Base-by-base conservation (phyloP, 2,113 vertebrate genomes). In the Passer domesticus region DNA sequence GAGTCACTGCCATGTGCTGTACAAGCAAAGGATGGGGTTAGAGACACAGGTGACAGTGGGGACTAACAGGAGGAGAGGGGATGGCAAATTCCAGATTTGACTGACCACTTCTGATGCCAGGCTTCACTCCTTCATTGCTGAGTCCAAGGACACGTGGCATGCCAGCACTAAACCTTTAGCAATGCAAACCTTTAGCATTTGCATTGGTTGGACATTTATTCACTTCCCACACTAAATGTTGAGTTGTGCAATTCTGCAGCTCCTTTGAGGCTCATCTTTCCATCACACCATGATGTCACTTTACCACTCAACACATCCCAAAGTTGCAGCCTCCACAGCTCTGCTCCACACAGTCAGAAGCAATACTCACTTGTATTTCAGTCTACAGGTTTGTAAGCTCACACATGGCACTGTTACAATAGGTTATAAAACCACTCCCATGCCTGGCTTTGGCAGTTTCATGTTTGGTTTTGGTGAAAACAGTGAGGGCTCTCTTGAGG, bases 341-440 rank as follows among this genome's bases (percentile, higher is more conserved):
- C 33, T 67, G 46, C 53, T 80, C 46, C 78, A 83, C 63, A 0
- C 46, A 31, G 10, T 7, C 31, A 73, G 58, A 49, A 79, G 31
- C 20, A 50, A 16, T 27, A 46, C 20, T 15, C n/a, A 37, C 12
- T 28, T 5, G 5, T 30, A 28, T 72, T 75, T 85, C 50, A 46
- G 69, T 18, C 7, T 7, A 1, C 12, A 49, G 31, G 25, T 70
- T 46, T 77, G 35, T 78, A 81, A 87, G n/a, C 28, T 80, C 49
- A 30, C 28, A n/a, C 1, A 0, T 37, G 31, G 19, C 39, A 56
- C 14, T n/a, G 19, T 39, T 52, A 35, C 55, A 90, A 13, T 1
- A 70, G n/a, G 10, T 31, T 39, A 10, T 77, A n/a, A 81, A 95
- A 55, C 3, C 18, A 30, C 10, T 60, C 47, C 27, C 1, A 0